Base-by-base conservation (phyloP, 2,888 invertebrate species). In the Plagodis dolabraria region DNA sequence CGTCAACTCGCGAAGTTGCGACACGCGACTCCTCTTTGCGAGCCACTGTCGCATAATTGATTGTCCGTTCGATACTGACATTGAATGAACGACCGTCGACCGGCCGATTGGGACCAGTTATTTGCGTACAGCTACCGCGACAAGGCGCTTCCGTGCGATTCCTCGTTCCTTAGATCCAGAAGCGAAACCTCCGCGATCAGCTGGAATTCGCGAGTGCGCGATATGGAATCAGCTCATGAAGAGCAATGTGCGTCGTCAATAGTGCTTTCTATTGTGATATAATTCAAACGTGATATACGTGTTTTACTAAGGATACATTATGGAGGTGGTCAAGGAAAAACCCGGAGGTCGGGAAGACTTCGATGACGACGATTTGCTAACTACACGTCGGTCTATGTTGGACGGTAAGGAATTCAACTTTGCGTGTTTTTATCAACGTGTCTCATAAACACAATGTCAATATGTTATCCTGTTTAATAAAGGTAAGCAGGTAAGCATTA, bases 51-150 rank as follows among this genome's bases (percentile, higher is more conserved):
- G 86, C 89, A 87, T 91, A 89, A 91, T 89, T 90, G 85, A 89
- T 91, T 85, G 89, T 82, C 85, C 88, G 85, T 83, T 86, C 89
- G 83, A 86, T 91, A 87, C 87, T 90, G 92, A 91, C 91, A 92
- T 92, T 92, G 92, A 87, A 83, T 83, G 83, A 79, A 72, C 83
- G 79, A 69, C 85, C 80, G 81, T 68, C 83, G 85, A 77, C 81
- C 80, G 80, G 80, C 82, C 80, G 80, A 82, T 85, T 82, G 77
- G 72, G 75, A 81, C 83, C 85, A 89, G 91, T 91, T 86, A 88
- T 86, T 87, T 82, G 81, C 86, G 77, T 79, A 82, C 86, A 65
- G 81, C 80, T 82, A 84, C 71, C 75, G 82, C 79, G 85, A 75
- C 78, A 82, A 83, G 83, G 82, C 85, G 85, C 74, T 78, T 79